These are phyloP conservation scores for Odocoileus virginianus DNA, from an alignment of 2,113 vertebrate species.

Conservation along the genomic window DNA sequence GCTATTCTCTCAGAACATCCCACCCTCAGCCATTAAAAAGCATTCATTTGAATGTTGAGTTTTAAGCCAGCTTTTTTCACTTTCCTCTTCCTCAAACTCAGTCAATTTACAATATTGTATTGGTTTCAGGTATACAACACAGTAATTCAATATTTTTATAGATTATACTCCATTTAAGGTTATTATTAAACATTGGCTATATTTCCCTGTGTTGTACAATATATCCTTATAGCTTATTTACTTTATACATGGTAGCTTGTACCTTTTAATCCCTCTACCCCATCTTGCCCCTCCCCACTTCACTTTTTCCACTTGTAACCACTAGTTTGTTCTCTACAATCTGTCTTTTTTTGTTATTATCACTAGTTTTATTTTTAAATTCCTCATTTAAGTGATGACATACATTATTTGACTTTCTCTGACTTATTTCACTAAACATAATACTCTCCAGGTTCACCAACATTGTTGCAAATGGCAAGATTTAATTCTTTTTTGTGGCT, in stretches of 20 bases:
- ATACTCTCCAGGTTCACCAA: neutral
- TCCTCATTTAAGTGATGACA: neutral
- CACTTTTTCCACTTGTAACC: neutral
- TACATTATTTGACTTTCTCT: neutral
- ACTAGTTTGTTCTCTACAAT: neutral
- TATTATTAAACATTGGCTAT: neutral
- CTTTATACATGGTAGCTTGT: neutral
- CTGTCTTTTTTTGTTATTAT: neutral
- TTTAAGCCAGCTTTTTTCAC: neutral
- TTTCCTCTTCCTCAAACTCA: neutral
- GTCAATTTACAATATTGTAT: neutral
- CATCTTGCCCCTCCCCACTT: neutral
- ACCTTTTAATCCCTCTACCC: neutral
- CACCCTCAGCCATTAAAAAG: too few relatives aligned
- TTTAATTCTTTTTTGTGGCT: neutral
- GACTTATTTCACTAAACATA: neutral
- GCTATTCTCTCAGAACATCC: too few relatives aligned
- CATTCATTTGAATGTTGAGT: neutral
- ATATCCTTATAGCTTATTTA: neutral
- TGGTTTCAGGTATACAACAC: neutral
- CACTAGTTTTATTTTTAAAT: neutral
- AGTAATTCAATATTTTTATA: neutral
- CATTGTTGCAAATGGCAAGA: neutral
- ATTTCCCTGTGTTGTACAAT: neutral
- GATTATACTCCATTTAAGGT: neutral